phyloP scores from a whole-genome alignment of 2,888 invertebrate genomes.

The Pseudococcus longispinus region DNA sequence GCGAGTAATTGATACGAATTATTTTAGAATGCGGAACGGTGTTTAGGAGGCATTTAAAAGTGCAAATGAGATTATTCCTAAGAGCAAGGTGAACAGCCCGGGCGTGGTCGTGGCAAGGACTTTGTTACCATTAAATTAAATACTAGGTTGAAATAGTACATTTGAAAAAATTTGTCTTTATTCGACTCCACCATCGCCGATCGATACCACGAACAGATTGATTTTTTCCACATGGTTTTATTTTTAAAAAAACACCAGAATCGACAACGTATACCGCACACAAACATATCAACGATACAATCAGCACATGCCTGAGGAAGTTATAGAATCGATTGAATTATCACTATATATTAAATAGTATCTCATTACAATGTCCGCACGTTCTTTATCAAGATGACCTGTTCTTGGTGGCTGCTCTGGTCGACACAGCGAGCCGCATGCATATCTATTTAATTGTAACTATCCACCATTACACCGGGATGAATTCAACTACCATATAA shows the following conservation, averaged over 20 bases:
- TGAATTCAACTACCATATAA: background rate
- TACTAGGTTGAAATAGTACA: background rate
- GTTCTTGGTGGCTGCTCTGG: background rate
- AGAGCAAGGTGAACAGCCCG: constrained; percentile 28
- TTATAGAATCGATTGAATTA: constrained; percentile 12
- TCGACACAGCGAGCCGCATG: background rate
- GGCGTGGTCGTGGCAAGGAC: constrained; percentile 12
- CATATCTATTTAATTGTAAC: background rate
- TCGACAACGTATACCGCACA: background rate
- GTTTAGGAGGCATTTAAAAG: constrained; percentile 2
- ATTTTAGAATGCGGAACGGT: constrained; percentile 8
- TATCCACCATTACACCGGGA: background rate
- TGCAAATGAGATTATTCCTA: constrained; percentile 16
- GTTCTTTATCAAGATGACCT: constrained; percentile 32
- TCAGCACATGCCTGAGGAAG: background rate
- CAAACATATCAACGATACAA: background rate
- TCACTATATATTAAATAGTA: constrained; percentile 33
- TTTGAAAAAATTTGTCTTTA: constrained; percentile 26
- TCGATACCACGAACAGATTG: background rate
- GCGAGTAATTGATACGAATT: background rate
- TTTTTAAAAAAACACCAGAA: background rate
- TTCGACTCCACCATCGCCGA: background rate
- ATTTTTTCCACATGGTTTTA: background rate
- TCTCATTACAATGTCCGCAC: constrained; percentile 27
- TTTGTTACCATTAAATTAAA: background rate